These are phyloP conservation scores for Sinhomidia bicolor DNA, from an alignment of 2,888 invertebrate species.

Conservation along the genomic window DNA sequence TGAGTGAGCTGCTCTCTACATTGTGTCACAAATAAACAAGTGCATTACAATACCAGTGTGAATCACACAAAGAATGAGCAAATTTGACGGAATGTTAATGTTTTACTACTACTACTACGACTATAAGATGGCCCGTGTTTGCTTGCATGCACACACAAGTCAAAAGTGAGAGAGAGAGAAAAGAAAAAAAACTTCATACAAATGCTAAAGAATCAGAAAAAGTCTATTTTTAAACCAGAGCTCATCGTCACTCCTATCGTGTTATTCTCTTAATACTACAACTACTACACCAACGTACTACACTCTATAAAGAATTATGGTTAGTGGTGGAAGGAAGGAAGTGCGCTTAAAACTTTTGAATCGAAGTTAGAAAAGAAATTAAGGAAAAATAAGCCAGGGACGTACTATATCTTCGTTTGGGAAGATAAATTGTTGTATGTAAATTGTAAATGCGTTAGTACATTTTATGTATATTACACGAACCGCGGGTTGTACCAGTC, in stretches of 20 bases:
- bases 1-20: not conserved
- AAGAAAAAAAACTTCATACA: constrained; percentile 3
- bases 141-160: constrained; percentile 7
- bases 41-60: constrained; percentile 10
- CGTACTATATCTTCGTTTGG: not conserved
- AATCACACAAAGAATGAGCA: constrained; percentile 57
- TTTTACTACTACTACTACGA: not conserved
- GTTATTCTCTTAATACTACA: not conserved
- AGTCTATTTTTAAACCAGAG: constrained; percentile 69
- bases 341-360: constrained; percentile 8
- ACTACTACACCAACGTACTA: not conserved
- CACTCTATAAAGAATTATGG: not conserved
- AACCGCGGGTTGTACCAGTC: not conserved
- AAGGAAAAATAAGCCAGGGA: constrained; percentile 71
- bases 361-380: constrained; percentile 49
- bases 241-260: constrained; percentile 8
- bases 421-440: constrained; percentile 45
- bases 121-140: not conserved
- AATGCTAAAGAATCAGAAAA: constrained; percentile 14
- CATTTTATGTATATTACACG: not conserved
- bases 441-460: too few relatives aligned
- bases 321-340: not conserved
- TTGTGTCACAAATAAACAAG: constrained; percentile 38
- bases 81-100: constrained; percentile 63
- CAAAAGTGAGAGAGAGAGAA: not conserved